Conservation (phyloP, 2,113 vertebrate species). For the Parus major region DNA sequence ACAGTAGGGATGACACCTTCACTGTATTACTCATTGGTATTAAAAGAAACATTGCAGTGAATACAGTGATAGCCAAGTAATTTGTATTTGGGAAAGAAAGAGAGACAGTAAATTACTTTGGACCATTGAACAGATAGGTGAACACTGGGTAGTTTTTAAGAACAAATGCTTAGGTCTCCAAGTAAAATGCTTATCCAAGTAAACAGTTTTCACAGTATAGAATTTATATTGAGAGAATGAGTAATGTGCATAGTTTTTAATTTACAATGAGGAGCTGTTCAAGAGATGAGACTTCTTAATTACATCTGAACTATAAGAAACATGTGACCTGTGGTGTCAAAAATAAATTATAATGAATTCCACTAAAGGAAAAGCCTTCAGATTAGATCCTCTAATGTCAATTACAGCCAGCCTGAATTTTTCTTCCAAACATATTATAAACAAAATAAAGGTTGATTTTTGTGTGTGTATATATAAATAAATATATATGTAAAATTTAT, state of each 20-base stretch:
- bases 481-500: neutral
- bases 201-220: neutral
- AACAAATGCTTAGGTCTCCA: constrained; percentile 7
- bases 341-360: neutral
- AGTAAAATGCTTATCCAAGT: neutral
- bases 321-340: neutral
- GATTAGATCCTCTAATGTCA: neutral
- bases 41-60: neutral
- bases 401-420: neutral
- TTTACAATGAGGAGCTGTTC: neutral
- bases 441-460: neutral
- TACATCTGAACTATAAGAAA: neutral
- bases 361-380: neutral
- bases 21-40: neutral
- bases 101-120: neutral
- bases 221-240: neutral
- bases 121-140: neutral
- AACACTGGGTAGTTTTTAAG: neutral
- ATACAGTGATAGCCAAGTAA: neutral
- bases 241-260: neutral
- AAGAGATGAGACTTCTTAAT: neutral
- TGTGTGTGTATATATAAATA: neutral
- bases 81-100: neutral
- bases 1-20: neutral
- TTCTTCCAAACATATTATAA: neutral